These are phyloP conservation scores for Stercorarius parasiticus DNA, from an alignment of 2,113 vertebrate genomes.

Conservation along the genomic window DNA sequence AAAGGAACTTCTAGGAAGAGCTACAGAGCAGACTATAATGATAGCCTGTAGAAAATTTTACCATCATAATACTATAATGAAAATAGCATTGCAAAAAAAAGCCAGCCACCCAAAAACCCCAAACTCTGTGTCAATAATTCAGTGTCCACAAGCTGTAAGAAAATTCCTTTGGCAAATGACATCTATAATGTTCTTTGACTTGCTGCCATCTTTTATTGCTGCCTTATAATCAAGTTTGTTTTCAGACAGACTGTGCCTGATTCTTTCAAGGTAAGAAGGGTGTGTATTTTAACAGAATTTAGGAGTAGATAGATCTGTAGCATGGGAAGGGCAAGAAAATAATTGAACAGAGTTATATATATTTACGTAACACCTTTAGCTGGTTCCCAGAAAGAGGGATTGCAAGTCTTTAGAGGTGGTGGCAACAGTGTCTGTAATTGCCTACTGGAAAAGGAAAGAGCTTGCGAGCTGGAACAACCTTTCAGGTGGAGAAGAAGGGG, in stretches of 20 bases:
- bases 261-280: conserved; percentile 10
- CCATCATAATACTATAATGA: neutral
- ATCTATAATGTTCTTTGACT: conserved; percentile 32
- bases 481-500: neutral
- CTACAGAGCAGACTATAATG: neutral
- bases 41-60: neutral
- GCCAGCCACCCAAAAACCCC: accelerated
- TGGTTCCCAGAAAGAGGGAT: neutral
- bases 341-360: neutral
- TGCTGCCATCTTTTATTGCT: conserved; percentile 13
- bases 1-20: neutral
- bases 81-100: neutral
- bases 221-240: conserved; percentile 32
- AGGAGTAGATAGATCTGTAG: neutral
- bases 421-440: neutral
- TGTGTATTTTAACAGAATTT: neutral
- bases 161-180: conserved; percentile 28
- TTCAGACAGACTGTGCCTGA: conserved; percentile 21
- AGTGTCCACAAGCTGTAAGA: neutral
- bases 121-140: neutral
- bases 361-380: neutral
- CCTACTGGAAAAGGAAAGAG: neutral
- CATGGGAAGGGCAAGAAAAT: neutral
- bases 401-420: neutral
- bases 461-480: neutral